Base-by-base conservation (phyloP, 2,113 vertebrate species). In the Cyanistes caeruleus region DNA sequence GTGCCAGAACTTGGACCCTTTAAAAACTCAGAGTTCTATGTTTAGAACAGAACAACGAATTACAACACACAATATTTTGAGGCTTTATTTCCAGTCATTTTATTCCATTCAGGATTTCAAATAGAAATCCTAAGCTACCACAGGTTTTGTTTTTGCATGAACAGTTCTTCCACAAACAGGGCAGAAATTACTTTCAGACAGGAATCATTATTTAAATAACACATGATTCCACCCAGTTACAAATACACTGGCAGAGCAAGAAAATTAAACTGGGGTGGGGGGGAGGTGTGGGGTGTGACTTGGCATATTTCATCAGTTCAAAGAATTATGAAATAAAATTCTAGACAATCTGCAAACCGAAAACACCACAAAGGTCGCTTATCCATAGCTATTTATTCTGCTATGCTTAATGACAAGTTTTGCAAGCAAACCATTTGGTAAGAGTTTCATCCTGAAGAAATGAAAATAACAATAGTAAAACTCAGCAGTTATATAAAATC, bases 51-150 rank as follows among this genome's bases (percentile, higher is more conserved):
- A 94, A 93, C 75, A 94, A 90, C 64, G 49, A 94, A 91, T 93
- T 93, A 92, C 86, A 93, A 89, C 83, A 91, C 65, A 73, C 76
- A 87, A 28, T 93, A 86, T 94, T 96, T 92, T 97, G 76, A 93
- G 76, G 64, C 77, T 95, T 94, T 88, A 90, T 88, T 96, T 95
- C 73, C 82, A 92, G 79, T 93, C 48, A 41, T 64, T 95, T 96
- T 93, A 94, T 96, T 97, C 93, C 90, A 89, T 90, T 93, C 85
- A 93, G 90, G 76, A 94, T 94, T 94, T 97, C 95, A 94, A 94
- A 74, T 19, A 90, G 67, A 95, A 94, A 94, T 86, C 70, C 68
- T 94, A 85, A 90, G 52, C 55, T 94, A 72, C 82, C 85, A 65
- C 67, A 74, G 79, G 79, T 95, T 93, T 93, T 97, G 88, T 59